Conservation (phyloP, 2,888 invertebrate genomes). For the Drosophila cognata region DNA sequence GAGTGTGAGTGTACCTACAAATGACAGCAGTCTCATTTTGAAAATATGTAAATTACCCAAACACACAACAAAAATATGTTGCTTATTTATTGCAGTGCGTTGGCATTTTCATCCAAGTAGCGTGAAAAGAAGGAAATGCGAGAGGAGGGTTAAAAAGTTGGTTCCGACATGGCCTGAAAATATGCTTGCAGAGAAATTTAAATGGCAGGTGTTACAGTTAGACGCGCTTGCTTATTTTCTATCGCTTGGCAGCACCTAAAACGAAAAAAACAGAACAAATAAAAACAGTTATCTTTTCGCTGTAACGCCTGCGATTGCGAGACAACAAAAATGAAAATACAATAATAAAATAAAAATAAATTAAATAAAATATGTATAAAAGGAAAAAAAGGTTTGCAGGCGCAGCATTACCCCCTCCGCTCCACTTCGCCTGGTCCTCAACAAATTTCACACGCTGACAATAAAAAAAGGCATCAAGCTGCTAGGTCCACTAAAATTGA, state of each 20-base stretch:
- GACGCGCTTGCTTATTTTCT: constrained; percentile 28
- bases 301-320: constrained; percentile 19
- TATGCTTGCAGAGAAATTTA: constrained; percentile 50
- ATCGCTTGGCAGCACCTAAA: constrained; percentile 39
- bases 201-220: constrained; percentile 70
- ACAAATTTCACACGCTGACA: constrained; percentile 67
- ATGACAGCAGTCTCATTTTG: constrained; percentile 56
- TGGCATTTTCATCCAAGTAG: constrained; percentile 59
- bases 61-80: constrained; percentile 34
- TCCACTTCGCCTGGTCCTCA: neutral
- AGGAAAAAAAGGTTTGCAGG: constrained; percentile 54
- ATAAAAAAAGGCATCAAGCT: constrained; percentile 15
- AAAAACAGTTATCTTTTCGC: constrained; percentile 8
- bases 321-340: constrained; percentile 11
- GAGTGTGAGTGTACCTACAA: constrained; percentile 34
- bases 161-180: constrained; percentile 66
- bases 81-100: constrained; percentile 53
- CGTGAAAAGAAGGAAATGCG: constrained; percentile 42
- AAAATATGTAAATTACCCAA: constrained; percentile 71
- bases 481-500: constrained; percentile 34
- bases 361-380: no score
- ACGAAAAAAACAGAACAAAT: constrained; percentile 9
- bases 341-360: neutral
- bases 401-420: constrained; percentile 49
- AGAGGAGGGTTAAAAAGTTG: constrained; percentile 63